A percentile compares a stretch with the other conserved stretches of the same genome.
These are phyloP conservation scores for Halcyon leucocephala DNA, from an alignment of 2,797 vertebrate species.

Conservation along the genomic window DNA sequence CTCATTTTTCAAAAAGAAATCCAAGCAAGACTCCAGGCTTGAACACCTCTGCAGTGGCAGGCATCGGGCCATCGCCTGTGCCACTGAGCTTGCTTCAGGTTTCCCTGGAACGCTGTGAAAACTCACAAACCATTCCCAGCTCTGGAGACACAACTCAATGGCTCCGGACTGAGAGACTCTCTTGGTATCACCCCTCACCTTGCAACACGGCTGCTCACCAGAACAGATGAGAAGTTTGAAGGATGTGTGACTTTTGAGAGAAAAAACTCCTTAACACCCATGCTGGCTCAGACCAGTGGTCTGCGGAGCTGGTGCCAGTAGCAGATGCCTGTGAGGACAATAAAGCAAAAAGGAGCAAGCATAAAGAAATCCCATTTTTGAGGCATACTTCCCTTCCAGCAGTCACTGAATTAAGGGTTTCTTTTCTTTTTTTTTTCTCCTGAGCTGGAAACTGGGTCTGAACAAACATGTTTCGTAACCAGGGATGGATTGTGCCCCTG, in stretches of 20 bases:
- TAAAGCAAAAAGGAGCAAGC: neutral
- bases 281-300: neutral
- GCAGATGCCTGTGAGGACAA: neutral
- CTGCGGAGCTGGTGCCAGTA: accelerated
- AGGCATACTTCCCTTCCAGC: neutral
- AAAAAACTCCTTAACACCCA: neutral
- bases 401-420: neutral
- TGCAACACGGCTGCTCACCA: accelerated
- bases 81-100: neutral
- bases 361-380: neutral
- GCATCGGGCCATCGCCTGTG: neutral
- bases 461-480: neutral
- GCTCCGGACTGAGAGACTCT: neutral
- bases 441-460: neutral
- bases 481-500: neutral
- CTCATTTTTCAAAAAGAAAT: neutral
- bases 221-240: neutral
- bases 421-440: neutral
- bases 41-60: slow-evolving; percentile 34
- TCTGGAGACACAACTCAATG: neutral
- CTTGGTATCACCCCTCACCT: neutral
- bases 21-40: neutral
- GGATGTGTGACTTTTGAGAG: neutral
- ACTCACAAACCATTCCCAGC: neutral
- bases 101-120: neutral